Evolutionary conservation across 2,888 invertebrate genomes (phyloP).

Genomic region (Xanthostigma xanthostigma): DNA sequence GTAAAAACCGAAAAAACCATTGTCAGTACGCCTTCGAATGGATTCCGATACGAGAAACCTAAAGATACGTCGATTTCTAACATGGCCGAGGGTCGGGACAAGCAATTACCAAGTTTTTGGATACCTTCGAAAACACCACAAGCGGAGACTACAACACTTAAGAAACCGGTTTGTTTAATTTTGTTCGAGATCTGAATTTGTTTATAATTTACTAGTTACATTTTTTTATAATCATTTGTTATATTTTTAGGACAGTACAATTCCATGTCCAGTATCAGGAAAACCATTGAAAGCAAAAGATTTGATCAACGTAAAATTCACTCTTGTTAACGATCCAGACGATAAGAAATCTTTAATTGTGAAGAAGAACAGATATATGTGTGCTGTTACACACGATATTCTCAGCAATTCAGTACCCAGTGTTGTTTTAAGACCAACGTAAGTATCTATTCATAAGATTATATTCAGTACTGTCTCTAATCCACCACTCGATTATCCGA

Average conservation of each 20-base stretch:
- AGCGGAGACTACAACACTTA: conserved; percentile 47
- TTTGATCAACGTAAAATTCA: conserved; percentile 85
- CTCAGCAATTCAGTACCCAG: conserved; percentile 88
- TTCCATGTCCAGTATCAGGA: conserved; percentile 74
- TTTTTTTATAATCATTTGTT: neutral
- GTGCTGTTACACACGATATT: conserved; percentile 92
- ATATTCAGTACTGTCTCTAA: too few species aligned
- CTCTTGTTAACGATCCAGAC: conserved; percentile 73
- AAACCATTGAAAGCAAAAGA: conserved; percentile 82
- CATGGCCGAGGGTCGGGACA: conserved; percentile 59
- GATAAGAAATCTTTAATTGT: conserved; percentile 75
- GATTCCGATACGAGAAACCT: conserved; percentile 18
- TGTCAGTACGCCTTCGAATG: conserved; percentile 33
- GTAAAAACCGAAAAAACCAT: conserved; percentile 71
- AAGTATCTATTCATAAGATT: conserved; percentile 24
- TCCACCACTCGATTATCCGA: too few species aligned
- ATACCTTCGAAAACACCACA: conserved; percentile 85
- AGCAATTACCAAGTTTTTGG: conserved; percentile 90
- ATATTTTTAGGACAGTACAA: conserved; percentile 41
- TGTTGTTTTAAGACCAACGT: conserved; percentile 82
- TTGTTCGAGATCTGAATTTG: conserved; percentile 17
- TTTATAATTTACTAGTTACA: neutral
- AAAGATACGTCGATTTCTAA: conserved; percentile 44
- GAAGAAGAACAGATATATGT: conserved; percentile 89
- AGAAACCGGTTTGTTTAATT: conserved; percentile 47